phyloP scores from a whole-genome alignment of 2,113 vertebrate species.

The Epinephelus moara region DNA sequence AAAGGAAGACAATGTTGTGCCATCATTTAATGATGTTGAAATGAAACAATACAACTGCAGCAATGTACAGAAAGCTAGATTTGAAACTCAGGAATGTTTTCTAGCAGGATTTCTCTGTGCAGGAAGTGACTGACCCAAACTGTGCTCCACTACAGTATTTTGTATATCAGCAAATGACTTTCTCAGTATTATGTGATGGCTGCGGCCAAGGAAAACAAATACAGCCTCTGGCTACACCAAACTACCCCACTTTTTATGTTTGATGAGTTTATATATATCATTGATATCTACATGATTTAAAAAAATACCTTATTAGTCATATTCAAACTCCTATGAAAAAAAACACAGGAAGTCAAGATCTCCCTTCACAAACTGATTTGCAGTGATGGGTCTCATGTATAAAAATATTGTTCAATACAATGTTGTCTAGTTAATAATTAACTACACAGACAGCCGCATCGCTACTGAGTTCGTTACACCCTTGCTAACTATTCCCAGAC shows the following conservation, averaged over 20 bases:
- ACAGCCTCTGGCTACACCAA: constrained; percentile 5
- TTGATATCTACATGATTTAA: constrained; percentile 68
- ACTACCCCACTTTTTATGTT: constrained; percentile 34
- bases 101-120: constrained; percentile 3
- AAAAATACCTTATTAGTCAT: constrained; percentile 49
- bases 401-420: constrained; percentile 68
- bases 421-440: constrained; percentile 54
- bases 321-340: constrained; percentile 46
- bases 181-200: constrained; percentile 5
- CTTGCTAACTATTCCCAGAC: constrained; percentile 38
- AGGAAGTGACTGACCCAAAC: constrained; percentile 31
- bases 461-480: constrained; percentile 35
- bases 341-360: constrained; percentile 33
- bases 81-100: constrained; percentile 8
- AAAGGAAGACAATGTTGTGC: constrained; percentile 43
- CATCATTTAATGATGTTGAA: constrained; percentile 68
- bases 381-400: constrained; percentile 48
- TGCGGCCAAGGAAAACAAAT: constrained; percentile 25
- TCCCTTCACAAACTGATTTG: constrained; percentile 49
- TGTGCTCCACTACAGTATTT: constrained; percentile 9
- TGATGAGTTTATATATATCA: constrained; percentile 30
- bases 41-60: constrained; percentile 58
- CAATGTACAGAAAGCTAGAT: constrained; percentile 41
- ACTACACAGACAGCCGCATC: constrained; percentile 20
- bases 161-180: constrained; percentile 24